Evolutionary conservation across 2,888 invertebrate species (phyloP), one percentile per base, ranked within the genome.

Genomic region (Acrobasis consociella): DNA sequence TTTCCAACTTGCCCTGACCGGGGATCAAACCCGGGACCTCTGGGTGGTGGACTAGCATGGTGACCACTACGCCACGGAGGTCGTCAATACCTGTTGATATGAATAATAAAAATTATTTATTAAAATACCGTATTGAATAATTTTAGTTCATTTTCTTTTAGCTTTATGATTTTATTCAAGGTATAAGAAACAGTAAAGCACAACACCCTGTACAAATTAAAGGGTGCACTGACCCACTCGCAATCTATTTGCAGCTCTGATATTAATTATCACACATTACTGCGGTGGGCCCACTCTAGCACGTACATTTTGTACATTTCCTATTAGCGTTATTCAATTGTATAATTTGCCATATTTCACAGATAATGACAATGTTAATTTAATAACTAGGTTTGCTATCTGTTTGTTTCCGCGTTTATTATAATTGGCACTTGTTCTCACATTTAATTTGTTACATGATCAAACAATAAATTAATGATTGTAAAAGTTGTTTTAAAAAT

Each of bases 331-430:
- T 10, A 37, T 53, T 46, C 11, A 46, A 46, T 46, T 46, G 13
- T 46, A 46, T 42, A 46, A 46, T 46, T 11, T 46, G 46, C 46
- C 11, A 11, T 46, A 46, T n/a, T 46, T 11, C 13, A 46, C n/a
- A 13, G n/a, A n/a, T 46, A 46, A 46, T 46, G 46, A 46, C 46
- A 46, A 46, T 2, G 51, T 60, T 49, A 59, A 17, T 10, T 16
- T 38, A 50, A 31, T 63, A 62, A 62, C 31, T 16, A 64, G 22
- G 53, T 22, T 59, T 58, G 60, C 49, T 60, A 58, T 63, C 58
- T 53, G 64, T 64, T 70, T 65, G 70, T 46, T 46, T 13, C n/a
- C 13, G 46, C 46, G 5, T n/a, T 46, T n/a, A 46, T 46, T 5
- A 10, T 46, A 46, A 46, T 46, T 46, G n/a, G 46, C 46, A 11